Evolutionary conservation across 2,797 vertebrate species (phyloP).

Genomic region (Siniperca undulata): DNA sequence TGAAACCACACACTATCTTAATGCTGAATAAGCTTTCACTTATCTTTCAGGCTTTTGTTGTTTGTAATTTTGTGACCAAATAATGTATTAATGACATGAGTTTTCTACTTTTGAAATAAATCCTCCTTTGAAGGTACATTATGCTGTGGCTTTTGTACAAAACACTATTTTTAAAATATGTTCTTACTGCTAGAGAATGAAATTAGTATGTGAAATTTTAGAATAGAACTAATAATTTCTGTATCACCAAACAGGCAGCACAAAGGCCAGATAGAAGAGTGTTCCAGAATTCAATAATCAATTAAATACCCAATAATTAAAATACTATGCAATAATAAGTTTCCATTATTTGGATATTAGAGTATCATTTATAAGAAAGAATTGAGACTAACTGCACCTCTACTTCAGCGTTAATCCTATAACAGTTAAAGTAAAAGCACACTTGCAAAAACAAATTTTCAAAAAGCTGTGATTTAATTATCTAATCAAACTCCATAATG

Average conservation of each 20-base stretch:
- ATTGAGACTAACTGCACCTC: background rate
- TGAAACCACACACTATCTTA: constrained; percentile 7
- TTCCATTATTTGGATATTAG: background rate
- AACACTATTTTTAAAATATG: background rate
- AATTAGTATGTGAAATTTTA: background rate
- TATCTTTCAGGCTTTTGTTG: background rate
- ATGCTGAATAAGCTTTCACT: background rate
- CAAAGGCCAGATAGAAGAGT: background rate
- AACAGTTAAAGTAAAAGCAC: background rate
- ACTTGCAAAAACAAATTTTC: background rate
- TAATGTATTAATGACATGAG: background rate
- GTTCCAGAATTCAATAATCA: background rate
- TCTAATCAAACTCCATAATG: background rate
- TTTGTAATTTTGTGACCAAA: background rate
- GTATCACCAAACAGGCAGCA: background rate
- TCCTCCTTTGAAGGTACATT: background rate
- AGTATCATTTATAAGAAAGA: no score
- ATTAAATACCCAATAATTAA: background rate
- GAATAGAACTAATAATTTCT: background rate
- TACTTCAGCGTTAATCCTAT: background rate
- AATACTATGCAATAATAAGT: no score
- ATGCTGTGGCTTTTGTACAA: background rate
- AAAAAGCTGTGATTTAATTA: no score
- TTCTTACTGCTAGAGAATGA: background rate
- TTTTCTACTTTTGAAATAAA: background rate